These are phyloP conservation scores for Rhinatrema bivittatum DNA, from an alignment of 2,797 vertebrate genomes.

Conservation along the genomic window DNA sequence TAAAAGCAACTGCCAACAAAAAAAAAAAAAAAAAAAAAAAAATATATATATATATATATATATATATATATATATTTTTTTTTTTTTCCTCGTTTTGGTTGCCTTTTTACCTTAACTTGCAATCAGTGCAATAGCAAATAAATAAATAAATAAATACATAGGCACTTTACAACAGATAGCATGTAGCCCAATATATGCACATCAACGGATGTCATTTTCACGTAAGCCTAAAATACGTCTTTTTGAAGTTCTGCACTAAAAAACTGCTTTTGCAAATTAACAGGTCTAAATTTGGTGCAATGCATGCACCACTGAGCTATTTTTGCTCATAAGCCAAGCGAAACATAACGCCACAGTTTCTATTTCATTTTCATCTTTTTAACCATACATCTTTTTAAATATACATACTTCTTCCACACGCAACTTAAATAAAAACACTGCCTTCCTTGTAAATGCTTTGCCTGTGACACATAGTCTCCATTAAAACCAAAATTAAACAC, in stretches of 20 bases:
- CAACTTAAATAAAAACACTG: slow-evolving; percentile 31
- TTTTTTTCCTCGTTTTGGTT: too few species aligned
- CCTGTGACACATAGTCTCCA: slow-evolving; percentile 20
- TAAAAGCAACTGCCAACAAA: too few species aligned
- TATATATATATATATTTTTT: too few species aligned
- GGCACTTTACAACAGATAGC: slow-evolving; percentile 27
- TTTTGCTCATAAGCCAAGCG: slow-evolving; percentile 34
- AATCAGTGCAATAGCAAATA: slow-evolving; percentile 12
- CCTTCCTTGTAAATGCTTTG: slow-evolving; percentile 26
- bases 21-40: too few species aligned
- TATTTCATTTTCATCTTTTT: slow-evolving; percentile 25
- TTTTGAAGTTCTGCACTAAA: slow-evolving; percentile 23
- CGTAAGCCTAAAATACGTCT: slow-evolving; percentile 28
- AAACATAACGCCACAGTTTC: slow-evolving; percentile 31
- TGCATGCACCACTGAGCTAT: slow-evolving; percentile 29
- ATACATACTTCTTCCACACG: slow-evolving; percentile 27
- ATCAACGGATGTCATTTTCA: slow-evolving; percentile 27
- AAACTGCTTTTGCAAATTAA: slow-evolving; percentile 27
- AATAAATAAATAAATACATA: too few species aligned
- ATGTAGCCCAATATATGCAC: slow-evolving; percentile 11
- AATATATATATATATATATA: too few species aligned
- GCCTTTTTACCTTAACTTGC: too few species aligned
- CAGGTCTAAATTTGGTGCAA: too few species aligned
- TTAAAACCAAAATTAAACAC: slow-evolving; percentile 19
- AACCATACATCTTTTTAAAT: neutral